Conservation (phyloP, 2,113 vertebrate genomes). For the Barnardius zonarius region DNA sequence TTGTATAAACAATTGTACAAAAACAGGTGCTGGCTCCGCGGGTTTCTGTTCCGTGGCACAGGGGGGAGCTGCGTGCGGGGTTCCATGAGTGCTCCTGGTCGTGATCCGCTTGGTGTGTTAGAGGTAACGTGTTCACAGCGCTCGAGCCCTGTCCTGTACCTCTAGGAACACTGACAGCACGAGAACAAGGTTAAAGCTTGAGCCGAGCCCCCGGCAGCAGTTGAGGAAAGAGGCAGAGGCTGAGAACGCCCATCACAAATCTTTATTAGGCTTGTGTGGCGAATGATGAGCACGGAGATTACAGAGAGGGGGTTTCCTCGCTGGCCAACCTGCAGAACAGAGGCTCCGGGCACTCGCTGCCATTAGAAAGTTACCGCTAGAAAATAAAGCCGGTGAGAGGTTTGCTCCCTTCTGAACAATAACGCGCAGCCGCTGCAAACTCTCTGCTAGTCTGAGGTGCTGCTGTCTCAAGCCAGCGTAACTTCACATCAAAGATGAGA, state of each 20-base stretch:
- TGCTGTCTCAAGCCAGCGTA: background rate
- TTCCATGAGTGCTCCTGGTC: background rate
- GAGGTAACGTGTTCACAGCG: background rate
- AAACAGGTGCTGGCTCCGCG: constrained; percentile 47
- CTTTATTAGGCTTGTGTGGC: constrained; percentile 56
- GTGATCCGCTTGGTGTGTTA: background rate
- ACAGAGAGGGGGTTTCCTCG: background rate
- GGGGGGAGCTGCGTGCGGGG: background rate
- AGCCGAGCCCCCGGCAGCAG: background rate
- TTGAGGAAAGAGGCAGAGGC: background rate
- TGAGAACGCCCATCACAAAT: background rate
- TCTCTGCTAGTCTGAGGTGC: background rate
- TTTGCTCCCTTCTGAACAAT: constrained; percentile 70
- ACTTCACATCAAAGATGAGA: background rate
- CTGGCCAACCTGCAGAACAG: background rate
- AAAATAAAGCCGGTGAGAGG: constrained; percentile 52
- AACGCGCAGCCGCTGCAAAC: background rate
- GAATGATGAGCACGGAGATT: background rate
- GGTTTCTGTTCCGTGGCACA: constrained; percentile 45
- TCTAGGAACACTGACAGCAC: background rate
- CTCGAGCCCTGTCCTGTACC: background rate
- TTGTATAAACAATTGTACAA: constrained; percentile 83
- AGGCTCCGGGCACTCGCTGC: background rate
- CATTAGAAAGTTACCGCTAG: constrained; percentile 49
- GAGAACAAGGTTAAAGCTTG: background rate